phyloP scores from a whole-genome alignment of 1,140 invertebrate genomes.

The Pristionchus pacificus region DNA sequence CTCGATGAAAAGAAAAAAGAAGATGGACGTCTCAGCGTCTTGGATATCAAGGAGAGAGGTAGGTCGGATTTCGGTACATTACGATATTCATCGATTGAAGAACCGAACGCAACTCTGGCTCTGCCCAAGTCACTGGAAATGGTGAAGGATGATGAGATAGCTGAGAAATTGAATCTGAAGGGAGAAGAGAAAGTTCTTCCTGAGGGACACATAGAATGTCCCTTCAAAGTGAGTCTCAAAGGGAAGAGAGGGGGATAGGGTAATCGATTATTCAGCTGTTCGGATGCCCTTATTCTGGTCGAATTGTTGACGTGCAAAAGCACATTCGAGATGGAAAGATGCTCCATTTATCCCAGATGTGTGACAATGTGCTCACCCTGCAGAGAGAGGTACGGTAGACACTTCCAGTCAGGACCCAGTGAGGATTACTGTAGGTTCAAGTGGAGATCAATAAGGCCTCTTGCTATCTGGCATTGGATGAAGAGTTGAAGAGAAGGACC shows the following conservation, averaged over 20 bases:
- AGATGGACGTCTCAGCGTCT: background rate
- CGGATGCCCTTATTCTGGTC: background rate
- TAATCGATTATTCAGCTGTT: background rate
- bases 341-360: background rate
- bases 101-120: background rate
- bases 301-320: background rate
- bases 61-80: background rate
- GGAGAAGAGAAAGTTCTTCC: background rate
- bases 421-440: background rate
- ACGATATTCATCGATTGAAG: background rate
- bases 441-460: background rate
- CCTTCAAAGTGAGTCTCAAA: background rate
- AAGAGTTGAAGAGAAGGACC: background rate
- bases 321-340: background rate
- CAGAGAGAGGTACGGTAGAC: background rate
- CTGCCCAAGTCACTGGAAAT: background rate
- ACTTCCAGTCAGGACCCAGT: background rate
- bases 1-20: background rate
- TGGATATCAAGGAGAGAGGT: no score
- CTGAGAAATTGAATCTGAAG: background rate
- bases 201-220: background rate
- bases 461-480: background rate
- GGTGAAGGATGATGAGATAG: background rate
- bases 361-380: background rate
- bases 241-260: no score